Percentiles rank a stretch among this genome's conserved stretches.
These are phyloP conservation scores for Harpagoxenus sublaevis DNA, from an alignment of 2,888 invertebrate genomes.

Conservation along the genomic window DNA sequence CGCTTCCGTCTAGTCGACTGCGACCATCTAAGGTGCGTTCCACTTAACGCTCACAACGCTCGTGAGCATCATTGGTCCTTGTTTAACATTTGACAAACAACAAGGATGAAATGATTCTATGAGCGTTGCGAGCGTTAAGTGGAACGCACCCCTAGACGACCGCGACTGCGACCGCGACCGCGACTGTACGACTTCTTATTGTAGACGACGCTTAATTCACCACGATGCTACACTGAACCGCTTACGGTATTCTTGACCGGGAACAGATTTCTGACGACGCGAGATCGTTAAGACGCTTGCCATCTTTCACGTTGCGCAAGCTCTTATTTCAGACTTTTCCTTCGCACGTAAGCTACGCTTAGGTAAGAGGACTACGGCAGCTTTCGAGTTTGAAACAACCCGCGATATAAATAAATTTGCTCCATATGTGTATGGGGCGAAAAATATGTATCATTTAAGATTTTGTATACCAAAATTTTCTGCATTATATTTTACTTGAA, in stretches of 20 bases:
- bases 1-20: no score
- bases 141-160: no score
- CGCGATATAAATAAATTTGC: constrained; percentile 6
- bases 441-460: constrained; percentile 9
- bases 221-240: background rate
- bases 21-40: no score
- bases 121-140: no score
- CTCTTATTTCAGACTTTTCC: constrained; percentile 31
- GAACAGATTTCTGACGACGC: constrained; percentile 39
- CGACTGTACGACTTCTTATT: no score
- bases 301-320: constrained; percentile 24
- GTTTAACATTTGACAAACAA: no score
- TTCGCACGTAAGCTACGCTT: constrained; percentile 25
- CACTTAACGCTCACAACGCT: no score
- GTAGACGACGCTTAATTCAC: no score
- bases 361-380: constrained; percentile 34
- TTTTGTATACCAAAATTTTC: background rate
- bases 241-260: constrained; percentile 50
- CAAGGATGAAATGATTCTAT: no score
- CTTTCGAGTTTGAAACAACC: constrained; percentile 18
- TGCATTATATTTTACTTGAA: background rate
- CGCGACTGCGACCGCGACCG: no score
- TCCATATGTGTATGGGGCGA: background rate
- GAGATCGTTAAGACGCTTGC: constrained; percentile 44
- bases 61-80: no score